Conservation (phyloP, 2,888 invertebrate species). For the Parnassius apollo region DNA sequence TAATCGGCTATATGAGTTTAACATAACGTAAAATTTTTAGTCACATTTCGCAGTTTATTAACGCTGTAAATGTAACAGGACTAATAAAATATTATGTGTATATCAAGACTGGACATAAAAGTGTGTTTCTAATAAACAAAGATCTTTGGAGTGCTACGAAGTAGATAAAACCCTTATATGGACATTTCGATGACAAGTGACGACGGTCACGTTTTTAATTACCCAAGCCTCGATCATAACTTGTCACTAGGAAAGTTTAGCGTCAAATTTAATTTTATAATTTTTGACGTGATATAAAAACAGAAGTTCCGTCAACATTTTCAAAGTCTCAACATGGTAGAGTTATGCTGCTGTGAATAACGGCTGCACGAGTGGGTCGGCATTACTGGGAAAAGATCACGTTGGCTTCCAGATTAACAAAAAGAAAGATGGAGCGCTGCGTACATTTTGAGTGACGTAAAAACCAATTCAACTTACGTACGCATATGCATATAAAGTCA, state of each 20-base stretch:
- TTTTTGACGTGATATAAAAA: constrained; percentile 1
- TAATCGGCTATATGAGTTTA: constrained; percentile 51
- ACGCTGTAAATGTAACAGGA: constrained; percentile 53
- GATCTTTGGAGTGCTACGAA: constrained; percentile 54
- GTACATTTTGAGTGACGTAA: too few species aligned
- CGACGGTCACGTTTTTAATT: constrained; percentile 81
- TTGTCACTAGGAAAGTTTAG: constrained; percentile 56
- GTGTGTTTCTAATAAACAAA: constrained; percentile 67
- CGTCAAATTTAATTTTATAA: constrained; percentile 34
- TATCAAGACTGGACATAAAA: constrained; percentile 37
- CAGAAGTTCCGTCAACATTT: not conserved
- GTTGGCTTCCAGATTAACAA: too few species aligned
- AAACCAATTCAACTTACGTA: too few species aligned
- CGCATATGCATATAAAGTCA: too few species aligned
- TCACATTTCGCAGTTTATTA: constrained; percentile 52
- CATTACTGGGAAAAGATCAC: too few species aligned
- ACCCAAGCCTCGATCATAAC: constrained; percentile 70
- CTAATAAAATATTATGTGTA: constrained; percentile 44
- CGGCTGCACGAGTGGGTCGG: too few species aligned
- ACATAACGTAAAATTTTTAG: constrained; percentile 47
- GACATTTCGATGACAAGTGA: constrained; percentile 68
- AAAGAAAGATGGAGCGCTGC: too few species aligned
- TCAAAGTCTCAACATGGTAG: too few species aligned
- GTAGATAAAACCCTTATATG: constrained; percentile 76
- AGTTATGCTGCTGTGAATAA: too few species aligned